These are phyloP conservation scores for Umimayanthus kanabou DNA, from an alignment of 92 coral and sea anemone species.

Conservation along the genomic window DNA sequence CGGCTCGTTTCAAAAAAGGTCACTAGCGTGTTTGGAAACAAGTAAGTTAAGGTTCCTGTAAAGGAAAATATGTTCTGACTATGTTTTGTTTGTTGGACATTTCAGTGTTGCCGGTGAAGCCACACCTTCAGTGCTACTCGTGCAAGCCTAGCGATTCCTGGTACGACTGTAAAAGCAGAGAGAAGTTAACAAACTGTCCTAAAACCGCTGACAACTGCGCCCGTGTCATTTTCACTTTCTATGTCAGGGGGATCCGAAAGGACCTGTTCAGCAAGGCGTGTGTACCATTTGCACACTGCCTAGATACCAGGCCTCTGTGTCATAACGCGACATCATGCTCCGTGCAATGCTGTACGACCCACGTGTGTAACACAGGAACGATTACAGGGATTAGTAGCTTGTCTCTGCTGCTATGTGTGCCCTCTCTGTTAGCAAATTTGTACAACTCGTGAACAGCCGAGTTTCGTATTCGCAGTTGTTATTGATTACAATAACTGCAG, in stretches of 20 bases:
- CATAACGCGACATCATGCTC: constrained; percentile 13
- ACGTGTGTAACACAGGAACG: constrained; percentile 11
- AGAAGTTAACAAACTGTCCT: constrained; percentile 50
- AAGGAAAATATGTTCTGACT: too few relatives aligned
- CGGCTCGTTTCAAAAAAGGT: too few relatives aligned
- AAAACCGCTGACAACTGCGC: constrained; percentile 47
- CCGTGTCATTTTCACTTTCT: constrained; percentile 39
- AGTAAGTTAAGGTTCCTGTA: too few relatives aligned
- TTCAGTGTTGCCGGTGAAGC: constrained; percentile 28
- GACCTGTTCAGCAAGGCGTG: constrained; percentile 44
- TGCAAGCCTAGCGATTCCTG: constrained; percentile 60
- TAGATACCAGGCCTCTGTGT: constrained; percentile 14
- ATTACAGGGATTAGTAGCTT: not conserved
- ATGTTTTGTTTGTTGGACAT: not conserved
- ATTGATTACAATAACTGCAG: too few relatives aligned
- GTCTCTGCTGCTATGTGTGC: not conserved
- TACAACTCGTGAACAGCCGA: not conserved
- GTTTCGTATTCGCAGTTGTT: too few relatives aligned
- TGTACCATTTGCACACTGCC: constrained; percentile 19
- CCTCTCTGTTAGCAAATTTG: not conserved
- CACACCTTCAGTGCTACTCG: constrained; percentile 54
- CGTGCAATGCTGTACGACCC: not conserved
- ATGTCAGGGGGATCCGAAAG: constrained; percentile 17
- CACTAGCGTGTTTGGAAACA: too few relatives aligned
- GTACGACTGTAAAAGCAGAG: constrained; percentile 58